Evolutionary conservation across 2,797 vertebrate species (phyloP).

Genomic region (Sparus aurata): DNA sequence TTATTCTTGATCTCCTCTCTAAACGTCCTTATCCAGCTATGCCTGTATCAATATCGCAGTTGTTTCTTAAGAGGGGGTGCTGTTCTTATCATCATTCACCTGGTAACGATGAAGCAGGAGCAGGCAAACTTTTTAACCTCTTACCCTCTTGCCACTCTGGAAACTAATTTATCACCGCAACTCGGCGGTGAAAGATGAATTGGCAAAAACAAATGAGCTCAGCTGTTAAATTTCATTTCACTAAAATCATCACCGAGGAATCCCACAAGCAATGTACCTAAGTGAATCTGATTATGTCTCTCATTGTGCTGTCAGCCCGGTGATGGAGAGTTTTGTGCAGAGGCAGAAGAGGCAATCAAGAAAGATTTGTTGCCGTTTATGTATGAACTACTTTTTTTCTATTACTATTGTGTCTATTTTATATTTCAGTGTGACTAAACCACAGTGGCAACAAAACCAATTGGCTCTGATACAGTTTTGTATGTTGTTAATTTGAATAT

Average conservation of each 20-base stretch:
- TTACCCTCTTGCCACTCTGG: background rate
- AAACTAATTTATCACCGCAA: background rate
- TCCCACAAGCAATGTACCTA: conserved; percentile 47
- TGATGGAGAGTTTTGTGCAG: conserved; percentile 3
- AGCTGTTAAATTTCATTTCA: conserved; percentile 59
- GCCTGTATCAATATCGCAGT: too few species aligned
- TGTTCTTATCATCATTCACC: background rate
- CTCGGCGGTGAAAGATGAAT: background rate
- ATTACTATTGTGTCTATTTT: background rate
- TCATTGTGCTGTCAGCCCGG: conserved; percentile 5
- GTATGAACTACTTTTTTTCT: background rate
- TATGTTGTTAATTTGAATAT: background rate
- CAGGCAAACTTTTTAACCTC: background rate
- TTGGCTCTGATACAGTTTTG: background rate
- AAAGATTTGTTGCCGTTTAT: background rate
- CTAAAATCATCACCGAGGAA: conserved; percentile 53
- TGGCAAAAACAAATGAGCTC: conserved; percentile 28
- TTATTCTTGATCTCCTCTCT: too few species aligned
- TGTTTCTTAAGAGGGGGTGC: too few species aligned
- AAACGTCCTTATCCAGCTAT: too few species aligned
- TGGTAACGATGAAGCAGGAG: background rate
- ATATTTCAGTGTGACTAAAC: background rate
- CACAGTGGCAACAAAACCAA: background rate
- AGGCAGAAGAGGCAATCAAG: conserved; percentile 4
- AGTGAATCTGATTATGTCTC: conserved; percentile 53